Percentiles rank a stretch among this genome's conserved stretches.
These are phyloP conservation scores for Calephelis virginiensis DNA, from an alignment of 1,140 invertebrate genomes.

Conservation along the genomic window DNA sequence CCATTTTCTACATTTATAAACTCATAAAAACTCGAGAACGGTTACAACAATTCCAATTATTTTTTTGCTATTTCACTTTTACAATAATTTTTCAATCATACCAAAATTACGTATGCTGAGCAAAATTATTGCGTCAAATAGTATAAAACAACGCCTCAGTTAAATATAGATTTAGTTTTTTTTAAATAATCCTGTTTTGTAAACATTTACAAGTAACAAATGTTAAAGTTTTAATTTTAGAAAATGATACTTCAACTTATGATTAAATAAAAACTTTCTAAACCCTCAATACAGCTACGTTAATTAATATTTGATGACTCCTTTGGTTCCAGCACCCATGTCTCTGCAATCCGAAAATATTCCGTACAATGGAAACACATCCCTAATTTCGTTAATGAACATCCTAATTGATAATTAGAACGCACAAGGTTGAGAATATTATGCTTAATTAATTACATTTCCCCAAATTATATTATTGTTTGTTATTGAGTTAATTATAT, in stretches of 20 bases:
- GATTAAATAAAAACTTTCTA: neutral
- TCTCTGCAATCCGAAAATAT: slow-evolving; percentile 12
- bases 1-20: too few relatives aligned
- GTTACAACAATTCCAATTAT: too few relatives aligned
- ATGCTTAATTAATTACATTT: slow-evolving; percentile 16
- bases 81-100: too few relatives aligned
- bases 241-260: neutral
- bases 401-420: slow-evolving; percentile 29
- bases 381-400: slow-evolving; percentile 22
- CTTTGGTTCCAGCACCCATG: neutral
- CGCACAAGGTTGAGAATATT: slow-evolving; percentile 25
- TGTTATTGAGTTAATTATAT: slow-evolving; percentile 11
- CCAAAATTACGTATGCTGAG: too few relatives aligned
- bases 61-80: too few relatives aligned
- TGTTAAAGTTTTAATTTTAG: neutral
- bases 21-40: too few relatives aligned
- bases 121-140: too few relatives aligned
- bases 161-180: too few relatives aligned
- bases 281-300: neutral
- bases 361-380: neutral
- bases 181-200: too few relatives aligned
- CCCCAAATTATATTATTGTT: slow-evolving; percentile 3
- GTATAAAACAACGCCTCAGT: too few relatives aligned
- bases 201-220: too few relatives aligned
- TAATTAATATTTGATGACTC: neutral